Evolutionary conservation across 2,797 vertebrate species (phyloP).

Genomic region (Gephyroberyx darwinii): DNA sequence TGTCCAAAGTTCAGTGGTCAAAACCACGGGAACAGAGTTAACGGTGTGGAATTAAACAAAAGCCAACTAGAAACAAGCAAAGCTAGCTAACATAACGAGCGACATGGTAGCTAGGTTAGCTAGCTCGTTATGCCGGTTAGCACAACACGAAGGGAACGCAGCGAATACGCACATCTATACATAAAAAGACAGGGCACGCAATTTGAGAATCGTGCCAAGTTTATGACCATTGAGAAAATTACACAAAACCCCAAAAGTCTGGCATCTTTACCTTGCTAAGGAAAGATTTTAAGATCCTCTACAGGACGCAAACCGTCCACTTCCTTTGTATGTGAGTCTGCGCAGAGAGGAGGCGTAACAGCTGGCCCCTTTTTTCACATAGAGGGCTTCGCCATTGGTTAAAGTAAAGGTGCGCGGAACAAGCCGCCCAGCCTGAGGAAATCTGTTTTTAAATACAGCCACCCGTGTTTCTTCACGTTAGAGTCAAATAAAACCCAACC

Average conservation of each 20-base stretch:
- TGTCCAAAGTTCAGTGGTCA: neutral
- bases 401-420: too few relatives aligned
- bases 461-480: too few relatives aligned
- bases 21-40: neutral
- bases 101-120: conserved; percentile 51
- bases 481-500: too few relatives aligned
- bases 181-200: neutral
- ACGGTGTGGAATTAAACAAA: conserved; percentile 49
- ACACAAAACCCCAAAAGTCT: neutral
- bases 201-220: neutral
- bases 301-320: conserved; percentile 46
- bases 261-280: conserved; percentile 62
- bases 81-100: conserved; percentile 37
- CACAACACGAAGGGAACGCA: conserved; percentile 49
- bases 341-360: conserved; percentile 46
- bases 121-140: conserved; percentile 73
- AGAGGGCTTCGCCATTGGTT: too few relatives aligned
- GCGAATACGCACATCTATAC: neutral
- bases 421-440: too few relatives aligned
- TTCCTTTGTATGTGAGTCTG: conserved; percentile 58
- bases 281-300: conserved; percentile 58
- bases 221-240: neutral
- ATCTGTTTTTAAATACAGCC: too few relatives aligned
- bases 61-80: conserved; percentile 56
- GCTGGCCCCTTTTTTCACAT: too few relatives aligned